Evolutionary conservation across 2,888 invertebrate genomes (phyloP), one percentile per base, ranked within the genome.

Genomic region (Papilio gigon): DNA sequence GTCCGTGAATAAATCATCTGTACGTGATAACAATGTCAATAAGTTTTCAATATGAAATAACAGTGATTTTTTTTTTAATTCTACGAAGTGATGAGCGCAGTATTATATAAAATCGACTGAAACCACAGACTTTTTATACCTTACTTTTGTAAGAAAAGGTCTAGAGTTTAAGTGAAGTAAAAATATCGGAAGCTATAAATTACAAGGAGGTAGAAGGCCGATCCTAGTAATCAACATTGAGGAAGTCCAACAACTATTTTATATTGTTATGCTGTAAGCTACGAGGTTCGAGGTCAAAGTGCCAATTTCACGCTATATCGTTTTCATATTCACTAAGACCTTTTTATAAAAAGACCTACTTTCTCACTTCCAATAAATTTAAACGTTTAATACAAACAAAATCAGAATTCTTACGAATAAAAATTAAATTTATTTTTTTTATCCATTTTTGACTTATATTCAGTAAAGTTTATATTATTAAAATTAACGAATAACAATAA

Each of bases 161-260:
- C 9, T 35, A 35, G 33, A 2, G n/a, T n/a, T 40, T 9, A 47
- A 4, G 9, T 22, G 11, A 22, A 47, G 9, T 12, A 20, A 9
- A 47, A 50, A 50, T 12, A 50, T 25, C 22, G 50, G 50, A 50
- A 25, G 50, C 14, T 50, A 53, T 27, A 53, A 53, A n/a, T 53
- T 27, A 3, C 25, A 25, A 12, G 12, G 47, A 50, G 22, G 14
- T 1, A 25, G 27, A 27, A 53, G n/a, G n/a, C 6, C 6, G 14
- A 14, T 27, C 27, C 25, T 14, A 27, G 27, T 14, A 25, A 50
- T 9, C 50, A 25, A 25, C 25, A 17, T 50, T 25, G 17, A 42
- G 1, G 42, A 42, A 42, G 9, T 17, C n/a, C 5, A 42, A 42
- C 17, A 42, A 17, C 4, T 17, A 11, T 25, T 8, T 50, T 50